Base-by-base conservation (phyloP, 1,140 invertebrate species). In the Caenorhabditis remanei region DNA sequence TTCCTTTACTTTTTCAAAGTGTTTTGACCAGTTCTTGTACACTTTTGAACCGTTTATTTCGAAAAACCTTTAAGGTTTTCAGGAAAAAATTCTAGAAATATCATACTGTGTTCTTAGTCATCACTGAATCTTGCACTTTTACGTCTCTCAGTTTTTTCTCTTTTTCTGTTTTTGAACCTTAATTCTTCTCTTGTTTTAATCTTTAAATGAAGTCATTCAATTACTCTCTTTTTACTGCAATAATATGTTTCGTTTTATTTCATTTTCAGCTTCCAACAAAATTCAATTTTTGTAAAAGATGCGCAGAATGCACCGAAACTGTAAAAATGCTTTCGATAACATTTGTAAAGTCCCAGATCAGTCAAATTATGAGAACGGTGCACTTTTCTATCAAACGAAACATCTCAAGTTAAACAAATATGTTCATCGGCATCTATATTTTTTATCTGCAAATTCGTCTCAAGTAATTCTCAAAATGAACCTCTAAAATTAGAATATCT, bases 141-240 rank as follows among this genome's bases (percentile, higher is more conserved):
- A 32, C 32, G 32, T 71, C 41, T 4, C 14, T 46, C 24, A 6
- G 21, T 32, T 24, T 63, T 11, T 40, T 32, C 61, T 40, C n/a
- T 43, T 19, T 46, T 46, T 43, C 41, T 71, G 11, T 43, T 43
- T 71, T n/a, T 19, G 65, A 43, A 71, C 41, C 65, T 71, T 46
- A 13, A 71, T 43, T 71, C 41, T 21, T 8, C 6, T 43, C 46
- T 46, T 13, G 2, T n/a, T 32, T 13, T 71, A 71, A 46, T 71
- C 65, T 71, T 71, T 16, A 5, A 71, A 71, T 71, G 65, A 46
- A n/a, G 65, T 71, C 65, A 46, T 71, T 65, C 11, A 71, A 71
- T 71, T 71, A 71, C 40, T 71, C 41, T 46, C 19, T 71, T 43
- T 71, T n/a, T 71, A 16, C 65, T 43, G 41, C 16, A 19, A 8